Evolutionary conservation across 2,888 invertebrate genomes (phyloP), one percentile per base, ranked within the genome.

Genomic region (Acleris laterana): DNA sequence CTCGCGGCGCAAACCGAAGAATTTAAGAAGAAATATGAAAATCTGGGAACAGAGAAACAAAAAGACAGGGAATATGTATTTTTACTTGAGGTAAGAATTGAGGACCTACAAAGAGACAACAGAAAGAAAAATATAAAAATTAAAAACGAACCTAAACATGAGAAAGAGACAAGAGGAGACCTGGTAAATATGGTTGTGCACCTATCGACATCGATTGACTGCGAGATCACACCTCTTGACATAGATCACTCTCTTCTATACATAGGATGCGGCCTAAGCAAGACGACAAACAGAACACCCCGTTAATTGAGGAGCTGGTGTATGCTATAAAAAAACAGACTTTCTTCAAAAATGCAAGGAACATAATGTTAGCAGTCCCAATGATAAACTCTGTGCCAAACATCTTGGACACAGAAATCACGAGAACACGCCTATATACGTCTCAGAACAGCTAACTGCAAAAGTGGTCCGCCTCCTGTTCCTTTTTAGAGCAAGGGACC

Each of bases 401-500:
- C 71, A 74, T 38, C 62, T 73, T 1, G 72, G 72, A 19, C 19
- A 19, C 1, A 68, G 60, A 7, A 42, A 20, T 5, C 70, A 62
- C 46, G 68, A 72, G 16, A 69, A n/a, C n/a, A 6, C 70, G 1
- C 73, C 71, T 0, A 52, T 74, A 0, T 73, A 48, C 42, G 19
- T 74, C 7, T 69, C 72, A 5, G 72, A 72, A 25, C 69, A 72
- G 9, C 62, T 74, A 5, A 74, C 73, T 1, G 50, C 69, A 0
- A 72, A 68, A 64, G 70, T 61, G 1, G 56, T 72, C 38, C 69
- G 72, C 4, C 61, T 73, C 19, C 59, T 62, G n/a, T n/a, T n/a
- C n/a, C 42, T 74, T 73, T 57, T 56, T 74, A 9, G 70, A 71
- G 4, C 62, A n/a, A n/a, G 73, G 11, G 72, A 73, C 22, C 49